Evolutionary conservation across 2,797 vertebrate genomes (phyloP), one percentile per base, ranked within the genome.

Genomic region (Labroides dimidiatus): DNA sequence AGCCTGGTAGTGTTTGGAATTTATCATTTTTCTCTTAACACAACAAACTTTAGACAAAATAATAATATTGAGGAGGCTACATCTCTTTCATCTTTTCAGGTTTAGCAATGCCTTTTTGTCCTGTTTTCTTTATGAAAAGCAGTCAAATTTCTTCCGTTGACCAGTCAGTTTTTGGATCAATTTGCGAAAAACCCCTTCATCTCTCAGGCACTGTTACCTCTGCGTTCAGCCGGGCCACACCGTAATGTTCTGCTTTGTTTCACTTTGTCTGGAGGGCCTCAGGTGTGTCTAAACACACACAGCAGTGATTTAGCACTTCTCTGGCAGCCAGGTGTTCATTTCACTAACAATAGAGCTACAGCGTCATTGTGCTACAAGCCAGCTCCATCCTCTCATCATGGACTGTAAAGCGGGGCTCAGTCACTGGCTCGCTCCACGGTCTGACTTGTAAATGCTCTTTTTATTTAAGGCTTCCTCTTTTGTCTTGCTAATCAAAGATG

Each of bases 261-360:
- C 80, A 77, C 54, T 72, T 74, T 84, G 47, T 61, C 57, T 70
- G 58, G 71, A 62, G 53, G 59, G 83, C 57, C 78, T 86, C 86
- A 90, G 88, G 90, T 90, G 87, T 82, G 62, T 58, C 72, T 69
- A 74, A 85, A 80, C 79, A 80, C 72, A 80, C 72, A 80, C 54
- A 79, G 77, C 77, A 61, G 81, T 85, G 89, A 92, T 92, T 89
- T 91, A 91, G 72, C 91, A 90, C 90, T 81, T 77, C 77, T 81
- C 84, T 68, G 87, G 81, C 85, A 87, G 84, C 93, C 94, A 95
- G 94, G 94, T 95, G 94, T 91, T 95, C 94, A 95, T 95, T 95
- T 93, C 81, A 93, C 91, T 94, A 91, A 95, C 92, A 95, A 95
- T 93, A 77, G 92, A 67, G 72, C 75, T 19, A 82, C 72, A 30